phyloP scores from a whole-genome alignment of 2,797 vertebrate genomes.

The Zenarchopterus dispar region DNA sequence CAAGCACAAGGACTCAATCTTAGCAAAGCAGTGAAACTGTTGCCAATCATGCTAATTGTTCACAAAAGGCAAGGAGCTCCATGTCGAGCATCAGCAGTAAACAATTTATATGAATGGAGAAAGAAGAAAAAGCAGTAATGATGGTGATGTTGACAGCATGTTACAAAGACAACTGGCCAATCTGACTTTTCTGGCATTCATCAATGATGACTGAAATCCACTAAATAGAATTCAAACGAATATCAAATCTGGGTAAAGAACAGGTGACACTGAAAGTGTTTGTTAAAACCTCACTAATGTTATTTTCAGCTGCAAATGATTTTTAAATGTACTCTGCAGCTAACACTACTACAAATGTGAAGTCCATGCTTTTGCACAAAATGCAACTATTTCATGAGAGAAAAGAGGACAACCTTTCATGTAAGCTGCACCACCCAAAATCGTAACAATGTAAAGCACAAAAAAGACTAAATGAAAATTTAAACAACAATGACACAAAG shows the following conservation, averaged over 20 bases:
- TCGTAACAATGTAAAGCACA: constrained; percentile 72
- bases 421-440: constrained; percentile 58
- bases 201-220: constrained; percentile 7
- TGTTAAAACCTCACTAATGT: constrained; percentile 15
- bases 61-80: constrained; percentile 89
- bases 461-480: constrained; percentile 49
- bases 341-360: constrained; percentile 26
- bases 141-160: constrained; percentile 66
- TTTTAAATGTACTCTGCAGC: constrained; percentile 30
- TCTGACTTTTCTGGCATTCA: constrained; percentile 8
- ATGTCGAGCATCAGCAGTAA: constrained; percentile 86
- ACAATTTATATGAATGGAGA: constrained; percentile 65
- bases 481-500: constrained; percentile 66
- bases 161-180: neutral
- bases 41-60: constrained; percentile 90
- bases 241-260: constrained; percentile 3
- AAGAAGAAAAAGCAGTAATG: constrained; percentile 76
- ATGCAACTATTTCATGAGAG: constrained; percentile 22
- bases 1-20: constrained; percentile 67
- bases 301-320: constrained; percentile 39
- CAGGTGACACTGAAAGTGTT: neutral
- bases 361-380: constrained; percentile 9
- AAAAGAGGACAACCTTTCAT: constrained; percentile 30
- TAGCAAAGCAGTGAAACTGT: constrained; percentile 84
- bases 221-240: constrained; percentile 1